Conservation (phyloP, 1,140 invertebrate genomes). For the Eumaeus atala region DNA sequence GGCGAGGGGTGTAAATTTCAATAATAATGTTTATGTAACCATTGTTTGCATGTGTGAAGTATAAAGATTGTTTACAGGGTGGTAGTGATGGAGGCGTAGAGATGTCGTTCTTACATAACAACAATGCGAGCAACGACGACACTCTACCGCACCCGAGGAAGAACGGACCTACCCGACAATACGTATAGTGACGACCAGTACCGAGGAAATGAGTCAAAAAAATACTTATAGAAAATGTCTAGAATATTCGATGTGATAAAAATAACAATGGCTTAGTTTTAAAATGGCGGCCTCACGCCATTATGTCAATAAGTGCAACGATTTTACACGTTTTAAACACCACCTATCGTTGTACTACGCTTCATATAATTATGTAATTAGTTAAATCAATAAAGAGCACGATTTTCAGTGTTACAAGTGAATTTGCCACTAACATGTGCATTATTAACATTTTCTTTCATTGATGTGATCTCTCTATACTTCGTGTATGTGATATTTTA, state of each 20-base stretch:
- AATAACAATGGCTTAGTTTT: not conserved
- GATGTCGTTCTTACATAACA: slow-evolving; percentile 67
- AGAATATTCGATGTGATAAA: not conserved
- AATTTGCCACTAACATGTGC: not conserved
- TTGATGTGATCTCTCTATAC: not conserved
- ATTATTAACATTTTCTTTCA: not conserved
- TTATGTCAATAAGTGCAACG: too few relatives aligned
- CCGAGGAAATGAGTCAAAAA: not conserved
- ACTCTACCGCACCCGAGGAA: slow-evolving; percentile 54
- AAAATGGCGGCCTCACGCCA: too few relatives aligned
- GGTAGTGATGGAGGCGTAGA: slow-evolving; percentile 54
- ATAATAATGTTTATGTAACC: too few relatives aligned
- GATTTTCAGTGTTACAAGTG: not conserved
- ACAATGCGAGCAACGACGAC: slow-evolving; percentile 56
- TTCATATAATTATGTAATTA: slow-evolving; percentile 2
- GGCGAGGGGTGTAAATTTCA: too few relatives aligned
- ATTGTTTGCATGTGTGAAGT: too few relatives aligned
- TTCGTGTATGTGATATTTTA: slow-evolving; percentile 8
- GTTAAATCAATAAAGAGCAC: slow-evolving; percentile 3
- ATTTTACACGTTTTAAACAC: too few relatives aligned
- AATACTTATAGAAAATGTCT: not conserved
- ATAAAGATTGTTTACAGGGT: slow-evolving; percentile 34
- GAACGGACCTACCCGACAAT: slow-evolving; percentile 51
- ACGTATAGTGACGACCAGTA: slow-evolving; percentile 38
- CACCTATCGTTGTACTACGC: too few relatives aligned